Evolutionary conservation across 2,888 invertebrate genomes (phyloP), one percentile per base, ranked within the genome.

Genomic region (Amiota mariae): DNA sequence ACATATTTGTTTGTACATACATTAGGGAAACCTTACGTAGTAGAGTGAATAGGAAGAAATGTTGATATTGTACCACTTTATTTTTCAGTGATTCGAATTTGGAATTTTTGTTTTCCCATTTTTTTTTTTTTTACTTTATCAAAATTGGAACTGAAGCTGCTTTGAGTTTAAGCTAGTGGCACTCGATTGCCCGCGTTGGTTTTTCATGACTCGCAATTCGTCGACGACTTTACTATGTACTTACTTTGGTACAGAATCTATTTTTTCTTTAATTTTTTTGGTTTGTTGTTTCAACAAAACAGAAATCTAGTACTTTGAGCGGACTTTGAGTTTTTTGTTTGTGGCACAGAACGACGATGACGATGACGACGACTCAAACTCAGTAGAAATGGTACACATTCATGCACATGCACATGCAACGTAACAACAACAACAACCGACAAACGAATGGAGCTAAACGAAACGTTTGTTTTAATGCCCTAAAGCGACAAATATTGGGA

Each of bases 401-500:
- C 6, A 36, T 36, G 59, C n/a, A n/a, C 51, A 68, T 68, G 67
- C 54, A 48, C 54, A 48, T 51, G 13, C 66, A 48, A 11, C 48
- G 9, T 24, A 64, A 47, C 64, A 15, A 48, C n/a, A n/a, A n/a
- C n/a, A 48, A 66, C 51, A 18, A 59, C 20, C n/a, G 13, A n/a
- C 54, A 54, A 54, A 54, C 63, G 59, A 59, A 36, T 24, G 47
- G 49, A 68, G 70, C 54, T 57, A n/a, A n/a, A 70, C 46, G 81
- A 80, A 82, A 82, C 85, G 86, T 82, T 85, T 84, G 86, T 85
- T 85, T 84, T 85, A 83, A 83, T 83, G 79, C 85, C 83, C 83
- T 63, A 85, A 85, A 83, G 83, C 86, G 86, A 83, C 85, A 83
- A 83, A 83, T 83, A 83, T 83, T 85, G 86, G 76, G 74, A 75